Conservation (phyloP, 2,797 vertebrate species). For the Lemur catta region DNA sequence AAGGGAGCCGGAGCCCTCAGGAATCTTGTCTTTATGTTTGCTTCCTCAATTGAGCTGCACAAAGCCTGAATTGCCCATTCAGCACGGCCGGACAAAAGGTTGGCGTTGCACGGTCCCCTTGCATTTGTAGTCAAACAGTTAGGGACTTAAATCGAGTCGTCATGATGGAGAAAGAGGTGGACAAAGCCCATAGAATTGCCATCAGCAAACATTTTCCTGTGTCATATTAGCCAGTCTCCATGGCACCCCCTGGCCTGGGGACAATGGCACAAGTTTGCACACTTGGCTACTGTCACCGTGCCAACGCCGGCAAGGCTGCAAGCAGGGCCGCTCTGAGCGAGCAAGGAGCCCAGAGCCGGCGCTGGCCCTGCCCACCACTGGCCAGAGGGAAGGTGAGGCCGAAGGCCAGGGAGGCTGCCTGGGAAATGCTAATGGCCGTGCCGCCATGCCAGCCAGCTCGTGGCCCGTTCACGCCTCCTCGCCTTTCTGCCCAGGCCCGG, state of each 20-base stretch:
- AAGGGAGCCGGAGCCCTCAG: conserved; percentile 98
- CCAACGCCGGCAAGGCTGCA: conserved; percentile 97
- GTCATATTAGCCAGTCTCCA: conserved; percentile 99
- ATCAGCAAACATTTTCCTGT: conserved; percentile 99
- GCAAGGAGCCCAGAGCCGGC: conserved; percentile 70
- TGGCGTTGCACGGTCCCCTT: conserved; percentile 99
- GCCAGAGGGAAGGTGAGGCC: conserved; percentile 90
- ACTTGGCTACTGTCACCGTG: conserved; percentile 99
- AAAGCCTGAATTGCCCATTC: conserved; percentile 99
- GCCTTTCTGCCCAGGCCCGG: fast-evolving
- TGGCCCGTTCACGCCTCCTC: background rate
- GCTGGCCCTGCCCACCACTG: conserved; percentile 84
- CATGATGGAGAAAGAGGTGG: conserved; percentile 99
- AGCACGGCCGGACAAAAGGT: conserved; percentile 96
- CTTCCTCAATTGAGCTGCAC: conserved; percentile 99
- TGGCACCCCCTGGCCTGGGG: conserved; percentile 96
- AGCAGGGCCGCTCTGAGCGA: conserved; percentile 97
- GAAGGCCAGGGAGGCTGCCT: conserved; percentile 89
- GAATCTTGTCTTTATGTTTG: conserved; percentile 99
- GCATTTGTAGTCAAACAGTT: conserved; percentile 99
- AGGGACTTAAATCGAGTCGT: conserved; percentile 99
- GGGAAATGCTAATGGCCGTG: conserved; percentile 94
- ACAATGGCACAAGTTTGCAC: conserved; percentile 99
- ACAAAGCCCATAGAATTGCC: conserved; percentile 99
- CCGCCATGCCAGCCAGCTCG: conserved; percentile 90